Conservation (phyloP, 2,113 vertebrate genomes). For the Ardeotis arabs region DNA sequence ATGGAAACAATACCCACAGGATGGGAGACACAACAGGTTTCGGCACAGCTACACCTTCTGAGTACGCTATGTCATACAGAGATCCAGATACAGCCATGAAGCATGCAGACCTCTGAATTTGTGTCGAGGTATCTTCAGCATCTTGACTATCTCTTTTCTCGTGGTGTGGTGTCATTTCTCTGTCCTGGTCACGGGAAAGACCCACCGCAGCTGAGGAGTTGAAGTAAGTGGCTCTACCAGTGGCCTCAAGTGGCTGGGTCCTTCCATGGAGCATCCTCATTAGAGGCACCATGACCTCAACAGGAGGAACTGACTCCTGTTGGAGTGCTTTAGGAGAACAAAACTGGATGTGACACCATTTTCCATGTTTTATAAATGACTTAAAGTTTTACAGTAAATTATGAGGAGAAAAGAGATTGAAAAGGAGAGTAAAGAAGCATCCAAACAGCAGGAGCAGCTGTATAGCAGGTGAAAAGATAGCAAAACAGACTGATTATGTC, state of each 20-base stretch:
- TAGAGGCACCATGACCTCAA: neutral
- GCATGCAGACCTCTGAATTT: neutral
- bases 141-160: neutral
- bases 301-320: neutral
- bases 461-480: neutral
- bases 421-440: neutral
- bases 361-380: neutral
- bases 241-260: neutral
- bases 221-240: neutral
- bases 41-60: neutral
- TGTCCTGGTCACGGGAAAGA: neutral
- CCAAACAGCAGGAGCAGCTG: neutral
- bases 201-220: neutral
- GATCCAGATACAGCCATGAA: neutral
- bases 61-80: neutral
- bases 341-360: neutral
- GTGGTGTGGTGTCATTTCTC: neutral
- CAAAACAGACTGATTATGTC: neutral
- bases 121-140: neutral
- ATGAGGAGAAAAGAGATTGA: neutral
- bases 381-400: neutral
- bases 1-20: neutral
- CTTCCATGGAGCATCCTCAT: neutral
- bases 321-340: neutral
- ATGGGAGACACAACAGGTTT: neutral